Evolutionary conservation across 2,797 vertebrate species (phyloP).

Genomic region (Pangasius sanitwongsei): DNA sequence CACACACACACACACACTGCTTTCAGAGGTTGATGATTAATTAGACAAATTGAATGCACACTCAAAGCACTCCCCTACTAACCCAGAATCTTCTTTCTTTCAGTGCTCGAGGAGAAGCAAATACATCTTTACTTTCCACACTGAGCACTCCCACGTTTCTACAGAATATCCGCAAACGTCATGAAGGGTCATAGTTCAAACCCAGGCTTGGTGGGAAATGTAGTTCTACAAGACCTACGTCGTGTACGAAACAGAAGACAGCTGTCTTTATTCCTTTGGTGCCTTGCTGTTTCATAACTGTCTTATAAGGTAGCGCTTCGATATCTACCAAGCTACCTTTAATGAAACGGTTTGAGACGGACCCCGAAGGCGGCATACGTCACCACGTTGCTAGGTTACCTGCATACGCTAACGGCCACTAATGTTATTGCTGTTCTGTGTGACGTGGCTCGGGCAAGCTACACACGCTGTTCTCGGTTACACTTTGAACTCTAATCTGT

Average conservation of each 20-base stretch:
- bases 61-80: no score
- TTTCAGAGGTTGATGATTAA: background rate
- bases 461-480: no score
- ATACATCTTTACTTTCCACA: background rate
- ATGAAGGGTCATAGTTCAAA: background rate
- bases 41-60: background rate
- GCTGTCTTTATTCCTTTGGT: background rate
- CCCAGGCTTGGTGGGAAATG: background rate
- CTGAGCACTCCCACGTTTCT: background rate
- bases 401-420: background rate
- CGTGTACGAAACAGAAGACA: background rate
- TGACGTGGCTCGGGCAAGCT: no score
- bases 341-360: background rate
- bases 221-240: slow-evolving; percentile 3
- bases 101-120: no score
- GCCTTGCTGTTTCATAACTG: background rate
- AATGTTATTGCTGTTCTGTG: no score
- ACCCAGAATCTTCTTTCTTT: background rate
- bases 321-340: background rate
- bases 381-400: background rate
- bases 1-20: background rate
- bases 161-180: slow-evolving; percentile 24
- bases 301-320: background rate
- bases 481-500: no score
- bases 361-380: background rate